These are phyloP conservation scores for Xenopus laevis DNA, from an alignment of 2,113 vertebrate genomes.

Conservation along the genomic window DNA sequence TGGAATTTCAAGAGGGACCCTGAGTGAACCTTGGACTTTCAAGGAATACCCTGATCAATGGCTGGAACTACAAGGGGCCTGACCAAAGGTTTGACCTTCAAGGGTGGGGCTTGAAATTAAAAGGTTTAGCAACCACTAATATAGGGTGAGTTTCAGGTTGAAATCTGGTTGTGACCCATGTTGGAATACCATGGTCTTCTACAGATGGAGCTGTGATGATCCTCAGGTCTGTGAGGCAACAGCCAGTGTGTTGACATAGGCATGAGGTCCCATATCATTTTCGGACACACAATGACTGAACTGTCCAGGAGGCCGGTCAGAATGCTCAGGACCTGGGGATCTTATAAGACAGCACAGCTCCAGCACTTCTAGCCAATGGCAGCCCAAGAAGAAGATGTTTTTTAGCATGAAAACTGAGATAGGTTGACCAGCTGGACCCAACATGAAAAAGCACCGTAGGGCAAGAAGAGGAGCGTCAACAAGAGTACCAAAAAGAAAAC, in stretches of 20 bases:
- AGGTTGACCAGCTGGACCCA: constrained; percentile 67
- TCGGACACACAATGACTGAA: constrained; percentile 87
- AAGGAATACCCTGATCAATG: no score
- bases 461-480: constrained; percentile 86
- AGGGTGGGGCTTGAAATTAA: no score
- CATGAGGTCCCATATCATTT: constrained; percentile 86
- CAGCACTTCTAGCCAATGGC: constrained; percentile 77
- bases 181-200: no score
- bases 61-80: no score
- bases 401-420: constrained; percentile 92
- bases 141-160: no score
- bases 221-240: constrained; percentile 80
- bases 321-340: constrained; percentile 33
- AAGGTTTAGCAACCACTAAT: no score
- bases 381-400: constrained; percentile 82
- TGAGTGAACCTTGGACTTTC: no score
- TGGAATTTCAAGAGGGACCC: no score
- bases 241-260: constrained; percentile 89
- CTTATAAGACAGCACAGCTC: constrained; percentile 73
- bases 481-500: constrained; percentile 77
- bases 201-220: neutral
- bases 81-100: no score
- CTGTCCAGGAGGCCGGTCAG: constrained; percentile 57
- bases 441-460: constrained; percentile 80
- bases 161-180: no score